These are phyloP conservation scores for Athetis lepigone DNA, from an alignment of 2,888 invertebrate genomes.

Conservation along the genomic window DNA sequence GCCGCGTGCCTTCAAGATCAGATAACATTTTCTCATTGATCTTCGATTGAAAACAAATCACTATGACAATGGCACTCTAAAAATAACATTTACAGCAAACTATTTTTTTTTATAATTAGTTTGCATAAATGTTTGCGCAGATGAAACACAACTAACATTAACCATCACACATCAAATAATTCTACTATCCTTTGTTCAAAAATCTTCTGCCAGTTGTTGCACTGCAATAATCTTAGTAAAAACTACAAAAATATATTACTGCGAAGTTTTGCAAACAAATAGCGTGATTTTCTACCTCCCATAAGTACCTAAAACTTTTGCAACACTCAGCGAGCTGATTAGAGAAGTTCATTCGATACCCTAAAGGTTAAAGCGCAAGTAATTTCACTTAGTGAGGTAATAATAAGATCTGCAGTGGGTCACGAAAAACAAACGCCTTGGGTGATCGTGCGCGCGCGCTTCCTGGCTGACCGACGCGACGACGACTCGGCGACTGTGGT, in stretches of 20 bases:
- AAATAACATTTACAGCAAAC: neutral
- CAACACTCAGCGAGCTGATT: conserved; percentile 56
- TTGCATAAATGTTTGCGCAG: conserved; percentile 6
- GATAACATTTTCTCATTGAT: conserved; percentile 1
- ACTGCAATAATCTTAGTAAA: conserved; percentile 4
- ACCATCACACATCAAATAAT: neutral
- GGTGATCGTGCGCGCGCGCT: conserved; percentile 68
- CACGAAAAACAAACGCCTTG: conserved; percentile 73
- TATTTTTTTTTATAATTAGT: neutral
- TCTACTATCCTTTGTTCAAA: conserved; percentile 6
- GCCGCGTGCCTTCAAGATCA: neutral
- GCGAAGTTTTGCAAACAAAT: neutral
- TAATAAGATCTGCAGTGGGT: conserved; percentile 66
- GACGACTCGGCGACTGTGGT: conserved; percentile 21
- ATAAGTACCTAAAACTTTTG: conserved; percentile 47
- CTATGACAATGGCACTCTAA: neutral
- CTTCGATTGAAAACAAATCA: neutral
- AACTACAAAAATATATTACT: neutral
- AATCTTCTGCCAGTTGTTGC: neutral
- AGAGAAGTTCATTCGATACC: conserved; percentile 62
- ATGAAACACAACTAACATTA: conserved; percentile 13
- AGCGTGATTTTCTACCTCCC: conserved; percentile 11
- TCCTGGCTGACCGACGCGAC: conserved; percentile 55
- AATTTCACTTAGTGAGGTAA: conserved; percentile 60
- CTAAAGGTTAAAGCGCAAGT: conserved; percentile 58